Base-by-base conservation (phyloP, 2,888 invertebrate species). In the Apamea sordens region DNA sequence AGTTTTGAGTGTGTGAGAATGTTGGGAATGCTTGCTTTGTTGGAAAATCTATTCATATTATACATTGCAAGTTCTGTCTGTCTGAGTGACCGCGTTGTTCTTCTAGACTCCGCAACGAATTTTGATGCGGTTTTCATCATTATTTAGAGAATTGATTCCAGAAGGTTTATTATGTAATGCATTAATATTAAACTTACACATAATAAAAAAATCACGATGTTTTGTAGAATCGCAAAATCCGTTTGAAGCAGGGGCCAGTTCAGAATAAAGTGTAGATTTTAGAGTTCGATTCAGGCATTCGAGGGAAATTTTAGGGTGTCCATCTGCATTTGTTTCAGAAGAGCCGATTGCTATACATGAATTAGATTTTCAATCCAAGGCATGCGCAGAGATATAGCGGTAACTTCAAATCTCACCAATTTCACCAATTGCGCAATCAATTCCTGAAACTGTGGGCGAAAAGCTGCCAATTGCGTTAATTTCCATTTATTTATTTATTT, bases 21-120 rank as follows among this genome's bases (percentile, higher is more conserved):
- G 15, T 63, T 70, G 21, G 24, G 5, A 24, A 41, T 18, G 6
- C 15, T 73, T 53, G 3, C 28, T 78, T 73, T 82, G 44, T 78
- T 32, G 32, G 21, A 24, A 64, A 41, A 24, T 21, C 18, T 32
- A 63, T 32, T 8, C 32, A 63, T 8, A 28, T 61, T 28, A 32
- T 32, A 32, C 32, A n/a, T n/a, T n/a, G n/a, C n/a, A 32, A 36
- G 36, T 32, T 32, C 11, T 59, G 11, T n/a, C 56, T n/a, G 1
- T 59, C n/a, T 11, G 24, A 24, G 56, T 59, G 11, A 11, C 11
- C 4, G 11, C 11, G 24, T 11, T n/a, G n/a, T 59, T 5, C 11
- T n/a, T 59, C n/a, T n/a, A 59, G 10, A n/a, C n/a, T n/a, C 56
- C 56, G 5, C n/a, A 59, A n/a, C 56, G 11, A n/a, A 56, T 11